Conservation (phyloP, 2,113 vertebrate genomes). For the Gavia stellata region DNA sequence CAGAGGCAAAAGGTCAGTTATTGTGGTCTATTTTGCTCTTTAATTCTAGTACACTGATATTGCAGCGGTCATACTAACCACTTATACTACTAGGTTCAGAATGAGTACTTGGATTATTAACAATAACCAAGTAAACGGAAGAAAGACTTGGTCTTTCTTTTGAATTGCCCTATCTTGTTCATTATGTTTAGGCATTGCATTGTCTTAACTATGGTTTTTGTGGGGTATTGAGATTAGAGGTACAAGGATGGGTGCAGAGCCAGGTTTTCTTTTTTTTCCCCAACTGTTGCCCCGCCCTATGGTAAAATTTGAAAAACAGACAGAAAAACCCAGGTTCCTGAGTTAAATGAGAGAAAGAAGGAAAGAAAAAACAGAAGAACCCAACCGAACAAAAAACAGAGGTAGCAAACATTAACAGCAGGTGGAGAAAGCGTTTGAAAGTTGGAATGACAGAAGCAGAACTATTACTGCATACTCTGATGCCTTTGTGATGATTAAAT, state of each 20-base stretch:
- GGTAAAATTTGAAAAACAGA: neutral
- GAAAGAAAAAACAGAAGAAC: neutral
- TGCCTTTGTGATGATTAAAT: neutral
- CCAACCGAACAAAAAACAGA: neutral
- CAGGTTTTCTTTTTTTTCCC: neutral
- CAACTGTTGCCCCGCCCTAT: neutral
- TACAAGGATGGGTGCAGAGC: neutral
- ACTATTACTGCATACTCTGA: neutral
- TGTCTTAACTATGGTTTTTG: neutral
- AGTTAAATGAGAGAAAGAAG: neutral
- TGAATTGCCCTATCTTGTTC: neutral
- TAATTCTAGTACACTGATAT: neutral
- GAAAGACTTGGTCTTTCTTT: neutral
- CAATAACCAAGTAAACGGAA: neutral
- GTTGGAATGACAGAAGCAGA: neutral
- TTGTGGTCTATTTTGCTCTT: neutral
- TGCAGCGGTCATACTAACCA: neutral
- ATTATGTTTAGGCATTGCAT: neutral
- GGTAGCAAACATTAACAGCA: neutral
- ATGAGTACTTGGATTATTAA: neutral
- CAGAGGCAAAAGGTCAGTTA: neutral
- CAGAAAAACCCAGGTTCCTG: neutral
- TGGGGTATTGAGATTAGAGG: neutral
- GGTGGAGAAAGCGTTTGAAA: neutral
- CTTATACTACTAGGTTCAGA: neutral